Evolutionary conservation across 2,888 invertebrate genomes (phyloP), one percentile per base, ranked within the genome.

Genomic region (Tinea semifulvella): DNA sequence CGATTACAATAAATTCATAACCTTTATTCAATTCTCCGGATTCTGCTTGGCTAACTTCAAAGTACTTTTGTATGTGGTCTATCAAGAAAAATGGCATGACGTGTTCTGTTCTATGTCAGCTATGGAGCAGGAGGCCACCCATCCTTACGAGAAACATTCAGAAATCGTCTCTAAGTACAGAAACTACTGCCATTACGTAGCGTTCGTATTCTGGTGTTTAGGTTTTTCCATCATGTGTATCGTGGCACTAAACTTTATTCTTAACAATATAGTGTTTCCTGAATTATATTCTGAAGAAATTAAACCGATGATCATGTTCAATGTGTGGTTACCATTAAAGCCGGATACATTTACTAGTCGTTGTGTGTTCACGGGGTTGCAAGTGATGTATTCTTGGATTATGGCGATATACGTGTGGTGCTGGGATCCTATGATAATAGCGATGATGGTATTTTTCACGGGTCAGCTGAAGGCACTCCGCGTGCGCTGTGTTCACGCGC

Each of bases 401-500:
- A 58, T 67, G n/a, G 67, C 64, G 38, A 52, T 56, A 0, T 70
- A 67, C 42, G 56, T 72, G 2, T 53, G 70, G 4, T 55, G 56
- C 10, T 74, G 72, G 73, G 73, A 74, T 43, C 64, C 65, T 25
- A 52, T 65, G 4, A 63, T 65, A 1, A 57, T 65, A 0, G 54
- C 68, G 0, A 58, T 66, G 3, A 68, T 74, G 71, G 68, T 73
- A 45, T 72, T 69, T 49, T 66, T 71, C 38, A 58, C 64, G 22
- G 72, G 70, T n/a, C 74, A 74, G 48, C 52, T 74, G 22, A 63
- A 54, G 45, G 56, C 70, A 7, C 54, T 63, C 25, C 55, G 61
- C 7, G 22, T 63, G 1, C 54, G 61, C 8, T 22, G 20, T 8
- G 13, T 22, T 2, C 40, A 52, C 14, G 51, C 60, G 4, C 57